These are phyloP conservation scores for Synaphobranchus kaupii DNA, from an alignment of 2,797 vertebrate genomes.

Conservation along the genomic window DNA sequence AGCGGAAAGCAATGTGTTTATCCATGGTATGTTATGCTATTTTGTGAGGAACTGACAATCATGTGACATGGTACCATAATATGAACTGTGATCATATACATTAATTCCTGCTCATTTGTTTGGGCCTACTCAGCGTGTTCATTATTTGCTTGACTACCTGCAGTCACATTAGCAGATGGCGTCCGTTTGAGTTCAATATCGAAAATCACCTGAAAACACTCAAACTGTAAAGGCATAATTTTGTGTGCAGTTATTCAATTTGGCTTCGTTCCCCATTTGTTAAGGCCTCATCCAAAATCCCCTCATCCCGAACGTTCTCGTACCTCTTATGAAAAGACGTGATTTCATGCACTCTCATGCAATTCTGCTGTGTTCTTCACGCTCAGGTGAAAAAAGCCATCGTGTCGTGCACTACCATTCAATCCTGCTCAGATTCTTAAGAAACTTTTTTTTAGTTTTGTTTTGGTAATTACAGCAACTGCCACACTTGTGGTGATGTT, in stretches of 20 bases:
- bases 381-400: not conserved
- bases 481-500: not conserved
- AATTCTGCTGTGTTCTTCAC: not conserved
- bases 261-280: not conserved
- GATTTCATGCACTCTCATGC: not conserved
- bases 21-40: not conserved
- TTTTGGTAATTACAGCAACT: not conserved
- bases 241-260: not conserved
- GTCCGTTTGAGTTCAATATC: not conserved
- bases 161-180: not conserved
- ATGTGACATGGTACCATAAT: not conserved
- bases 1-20: not conserved
- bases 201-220: not conserved
- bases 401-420: not conserved
- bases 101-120: not conserved
- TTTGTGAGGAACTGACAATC: not conserved
- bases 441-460: not conserved
- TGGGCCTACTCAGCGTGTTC: not conserved
- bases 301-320: not conserved
- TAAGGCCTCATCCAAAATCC: not conserved
- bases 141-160: conserved; percentile 9
- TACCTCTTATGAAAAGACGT: not conserved
- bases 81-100: not conserved
- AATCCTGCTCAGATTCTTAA: not conserved
- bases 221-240: not conserved